phyloP scores from a whole-genome alignment of 2,888 invertebrate genomes.

The Zhuqinia jingwanae region DNA sequence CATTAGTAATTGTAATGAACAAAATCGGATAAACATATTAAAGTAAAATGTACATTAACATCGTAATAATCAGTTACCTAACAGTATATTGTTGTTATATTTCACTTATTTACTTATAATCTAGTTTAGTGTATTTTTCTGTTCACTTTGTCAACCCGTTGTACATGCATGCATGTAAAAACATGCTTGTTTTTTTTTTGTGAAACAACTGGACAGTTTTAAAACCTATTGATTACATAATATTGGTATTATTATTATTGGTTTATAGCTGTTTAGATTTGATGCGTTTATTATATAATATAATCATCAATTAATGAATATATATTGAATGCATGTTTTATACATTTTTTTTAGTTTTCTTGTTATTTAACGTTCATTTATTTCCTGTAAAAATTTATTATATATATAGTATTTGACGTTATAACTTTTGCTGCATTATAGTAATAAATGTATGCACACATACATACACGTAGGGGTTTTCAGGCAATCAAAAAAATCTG shows the following conservation, averaged over 20 bases:
- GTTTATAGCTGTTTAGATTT: conserved; percentile 29
- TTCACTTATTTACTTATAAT: background rate
- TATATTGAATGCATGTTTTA: no score
- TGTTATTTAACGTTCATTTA: no score
- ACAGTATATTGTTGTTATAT: background rate
- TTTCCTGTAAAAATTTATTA: no score
- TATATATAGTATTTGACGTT: no score
- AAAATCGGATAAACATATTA: background rate
- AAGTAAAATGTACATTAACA: conserved; percentile 1
- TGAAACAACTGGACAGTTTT: conserved; percentile 21
- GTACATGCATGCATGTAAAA: conserved; percentile 28
- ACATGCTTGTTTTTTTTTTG: background rate
- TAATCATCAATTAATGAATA: no score
- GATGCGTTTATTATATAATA: conserved; percentile 29
- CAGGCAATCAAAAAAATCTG: no score
- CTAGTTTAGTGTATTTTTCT: background rate
- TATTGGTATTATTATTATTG: background rate
- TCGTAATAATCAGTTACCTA: background rate
- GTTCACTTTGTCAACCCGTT: conserved; percentile 17
- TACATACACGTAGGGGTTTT: no score
- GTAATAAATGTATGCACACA: no score
- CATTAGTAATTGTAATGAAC: background rate
- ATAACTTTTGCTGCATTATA: no score
- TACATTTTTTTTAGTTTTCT: no score
- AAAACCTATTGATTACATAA: conserved; percentile 2